A percentile compares a stretch with the other conserved stretches of the same genome.
Evolutionary conservation across 2,888 invertebrate genomes (phyloP).

Genomic region (Plagiodera versicolora): DNA sequence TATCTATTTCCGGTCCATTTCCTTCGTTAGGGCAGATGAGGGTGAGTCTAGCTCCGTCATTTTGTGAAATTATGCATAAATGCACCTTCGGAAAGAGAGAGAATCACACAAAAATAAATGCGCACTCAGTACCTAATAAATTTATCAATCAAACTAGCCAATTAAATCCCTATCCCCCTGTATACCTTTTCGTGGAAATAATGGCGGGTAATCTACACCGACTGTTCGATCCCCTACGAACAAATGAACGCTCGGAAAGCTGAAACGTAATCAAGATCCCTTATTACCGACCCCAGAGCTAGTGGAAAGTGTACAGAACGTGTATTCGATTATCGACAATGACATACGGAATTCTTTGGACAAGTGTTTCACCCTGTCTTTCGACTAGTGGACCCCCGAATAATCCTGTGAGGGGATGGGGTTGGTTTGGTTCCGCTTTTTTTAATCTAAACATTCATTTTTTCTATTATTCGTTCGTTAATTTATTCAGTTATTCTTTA

Average conservation of each 20-base stretch:
- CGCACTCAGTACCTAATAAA: no score
- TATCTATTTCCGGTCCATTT: constrained; percentile 24
- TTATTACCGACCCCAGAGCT: not conserved
- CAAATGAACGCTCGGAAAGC: not conserved
- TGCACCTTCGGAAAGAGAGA: no score
- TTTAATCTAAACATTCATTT: not conserved
- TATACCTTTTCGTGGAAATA: no score
- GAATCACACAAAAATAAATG: no score
- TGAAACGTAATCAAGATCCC: not conserved
- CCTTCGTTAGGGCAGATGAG: constrained; percentile 16
- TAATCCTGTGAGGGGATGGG: not conserved
- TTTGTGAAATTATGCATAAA: no score
- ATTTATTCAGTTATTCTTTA: no score
- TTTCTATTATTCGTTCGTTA: no score
- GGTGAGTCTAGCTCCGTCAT: no score
- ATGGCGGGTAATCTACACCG: no score
- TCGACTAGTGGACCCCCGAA: not conserved
- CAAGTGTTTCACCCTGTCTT: not conserved
- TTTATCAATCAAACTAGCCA: no score
- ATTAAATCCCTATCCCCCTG: no score
- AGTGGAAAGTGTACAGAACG: not conserved
- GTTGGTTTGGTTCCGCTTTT: not conserved
- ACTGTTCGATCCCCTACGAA: no score
- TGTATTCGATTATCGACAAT: not conserved
- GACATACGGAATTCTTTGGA: not conserved